A percentile compares a stretch with the other conserved stretches of the same genome.
phyloP scores from a whole-genome alignment of 2,888 invertebrate species.

The Caradrina kadenii region DNA sequence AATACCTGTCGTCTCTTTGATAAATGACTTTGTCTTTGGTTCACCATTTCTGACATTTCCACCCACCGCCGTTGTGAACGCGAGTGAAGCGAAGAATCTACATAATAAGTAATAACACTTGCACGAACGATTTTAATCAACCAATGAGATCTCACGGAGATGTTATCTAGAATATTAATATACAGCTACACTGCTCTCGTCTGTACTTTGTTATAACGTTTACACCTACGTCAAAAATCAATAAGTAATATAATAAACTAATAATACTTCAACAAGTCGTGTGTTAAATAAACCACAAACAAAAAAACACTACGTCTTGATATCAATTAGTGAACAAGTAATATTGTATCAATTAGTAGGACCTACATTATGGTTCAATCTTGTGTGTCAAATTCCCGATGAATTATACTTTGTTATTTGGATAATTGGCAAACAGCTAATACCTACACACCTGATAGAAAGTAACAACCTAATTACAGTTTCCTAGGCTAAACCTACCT shows the following conservation, averaged over 20 bases:
- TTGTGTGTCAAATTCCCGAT: neutral
- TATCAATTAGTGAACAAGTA: neutral
- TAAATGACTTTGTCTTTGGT: slow-evolving; percentile 30
- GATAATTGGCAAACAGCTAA: slow-evolving; percentile 11
- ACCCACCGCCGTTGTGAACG: slow-evolving; percentile 18
- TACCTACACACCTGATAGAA: slow-evolving; percentile 6
- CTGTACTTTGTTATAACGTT: neutral
- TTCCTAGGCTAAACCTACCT: neutral
- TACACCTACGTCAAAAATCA: neutral
- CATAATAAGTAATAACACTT: slow-evolving; percentile 21
- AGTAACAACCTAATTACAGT: neutral
- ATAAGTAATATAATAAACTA: slow-evolving; percentile 14
- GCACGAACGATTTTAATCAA: slow-evolving; percentile 33
- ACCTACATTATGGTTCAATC: neutral
- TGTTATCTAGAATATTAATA: slow-evolving; percentile 21
- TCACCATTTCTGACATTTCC: slow-evolving; percentile 27
- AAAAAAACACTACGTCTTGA: no score
- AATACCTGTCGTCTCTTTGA: slow-evolving; percentile 22
- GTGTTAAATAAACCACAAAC: neutral
- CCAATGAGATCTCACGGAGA: slow-evolving; percentile 20
- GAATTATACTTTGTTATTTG: neutral
- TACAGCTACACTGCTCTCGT: neutral
- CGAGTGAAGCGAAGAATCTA: slow-evolving; percentile 18
- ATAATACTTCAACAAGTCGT: neutral
- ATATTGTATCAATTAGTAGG: neutral